Conservation (phyloP, 2,113 vertebrate species). For the Toxotes chatareus region DNA sequence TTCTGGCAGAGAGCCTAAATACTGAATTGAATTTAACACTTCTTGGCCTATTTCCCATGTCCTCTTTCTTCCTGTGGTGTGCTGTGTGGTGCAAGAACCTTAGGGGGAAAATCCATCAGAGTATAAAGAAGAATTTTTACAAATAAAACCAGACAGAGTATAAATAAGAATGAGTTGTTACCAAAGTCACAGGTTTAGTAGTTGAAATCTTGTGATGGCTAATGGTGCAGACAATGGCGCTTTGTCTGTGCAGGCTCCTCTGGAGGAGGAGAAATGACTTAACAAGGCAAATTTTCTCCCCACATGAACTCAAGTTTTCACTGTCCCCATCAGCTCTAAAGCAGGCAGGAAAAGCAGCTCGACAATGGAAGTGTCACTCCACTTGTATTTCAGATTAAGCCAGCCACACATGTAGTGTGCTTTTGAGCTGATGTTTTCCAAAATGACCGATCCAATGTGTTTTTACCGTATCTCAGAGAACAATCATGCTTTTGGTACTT, state of each 20-base stretch:
- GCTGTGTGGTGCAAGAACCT: not conserved
- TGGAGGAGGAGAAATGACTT: conserved; percentile 37
- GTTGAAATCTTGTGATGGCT: conserved; percentile 28
- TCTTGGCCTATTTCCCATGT: not conserved
- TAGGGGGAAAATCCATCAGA: not conserved
- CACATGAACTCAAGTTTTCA: not conserved
- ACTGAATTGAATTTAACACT: not conserved
- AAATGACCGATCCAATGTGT: not conserved
- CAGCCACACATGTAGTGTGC: not conserved
- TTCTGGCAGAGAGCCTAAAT: not conserved
- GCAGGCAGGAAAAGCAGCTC: not conserved
- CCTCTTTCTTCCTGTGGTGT: not conserved
- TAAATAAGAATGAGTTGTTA: not conserved
- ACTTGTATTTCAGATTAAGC: not conserved
- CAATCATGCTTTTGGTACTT: no score
- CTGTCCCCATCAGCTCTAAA: not conserved
- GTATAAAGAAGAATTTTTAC: not conserved
- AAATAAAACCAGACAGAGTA: not conserved
- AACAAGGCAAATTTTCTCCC: conserved; percentile 8
- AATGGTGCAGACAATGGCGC: conserved; percentile 35
- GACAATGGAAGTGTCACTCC: not conserved
- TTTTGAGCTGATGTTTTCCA: not conserved
- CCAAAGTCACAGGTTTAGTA: not conserved
- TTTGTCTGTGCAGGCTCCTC: conserved; percentile 32
- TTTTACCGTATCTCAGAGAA: no score